Conservation (phyloP, 2,113 vertebrate species). For the Nothobranchius furzeri region DNA sequence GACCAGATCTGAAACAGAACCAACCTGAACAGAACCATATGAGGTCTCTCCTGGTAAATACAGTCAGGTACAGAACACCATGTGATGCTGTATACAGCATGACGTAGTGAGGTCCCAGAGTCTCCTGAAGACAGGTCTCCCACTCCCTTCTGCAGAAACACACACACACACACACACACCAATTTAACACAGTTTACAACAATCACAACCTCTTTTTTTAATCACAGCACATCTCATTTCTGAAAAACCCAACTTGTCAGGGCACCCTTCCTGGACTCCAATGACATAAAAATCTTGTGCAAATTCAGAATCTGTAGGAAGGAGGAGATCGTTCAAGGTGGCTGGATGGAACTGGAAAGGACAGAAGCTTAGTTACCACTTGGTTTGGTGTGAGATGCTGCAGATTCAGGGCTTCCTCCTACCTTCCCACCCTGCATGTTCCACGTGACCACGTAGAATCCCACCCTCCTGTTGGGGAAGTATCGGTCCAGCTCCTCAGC, state of each 20-base stretch:
- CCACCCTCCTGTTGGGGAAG: slow-evolving; percentile 88
- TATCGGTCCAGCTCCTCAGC: slow-evolving; percentile 92
- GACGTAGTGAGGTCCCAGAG: slow-evolving; percentile 91
- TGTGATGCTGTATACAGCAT: slow-evolving; percentile 88
- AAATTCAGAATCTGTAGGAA: slow-evolving; percentile 90
- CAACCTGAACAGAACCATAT: slow-evolving; percentile 99
- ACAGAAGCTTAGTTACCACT: slow-evolving; percentile 10
- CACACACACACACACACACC: background rate
- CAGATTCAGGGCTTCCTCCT: background rate
- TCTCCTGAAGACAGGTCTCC: slow-evolving; percentile 94
- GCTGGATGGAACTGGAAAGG: slow-evolving; percentile 83
- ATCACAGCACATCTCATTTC: background rate
- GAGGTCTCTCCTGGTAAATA: slow-evolving; percentile 93
- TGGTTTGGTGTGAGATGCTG: background rate
- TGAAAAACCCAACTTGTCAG: slow-evolving; percentile 85
- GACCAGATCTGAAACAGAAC: slow-evolving; percentile 1
- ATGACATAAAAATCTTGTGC: slow-evolving; percentile 95
- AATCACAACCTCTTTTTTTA: background rate
- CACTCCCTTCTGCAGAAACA: slow-evolving; percentile 86
- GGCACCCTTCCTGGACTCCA: slow-evolving; percentile 95
- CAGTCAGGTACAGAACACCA: slow-evolving; percentile 88
- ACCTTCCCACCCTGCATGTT: slow-evolving; percentile 99
- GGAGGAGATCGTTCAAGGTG: slow-evolving; percentile 90
- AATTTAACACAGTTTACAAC: background rate
- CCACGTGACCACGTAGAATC: slow-evolving; percentile 92